These are phyloP conservation scores for Schizaphis graminum DNA, from an alignment of 2,888 invertebrate species.

Conservation along the genomic window DNA sequence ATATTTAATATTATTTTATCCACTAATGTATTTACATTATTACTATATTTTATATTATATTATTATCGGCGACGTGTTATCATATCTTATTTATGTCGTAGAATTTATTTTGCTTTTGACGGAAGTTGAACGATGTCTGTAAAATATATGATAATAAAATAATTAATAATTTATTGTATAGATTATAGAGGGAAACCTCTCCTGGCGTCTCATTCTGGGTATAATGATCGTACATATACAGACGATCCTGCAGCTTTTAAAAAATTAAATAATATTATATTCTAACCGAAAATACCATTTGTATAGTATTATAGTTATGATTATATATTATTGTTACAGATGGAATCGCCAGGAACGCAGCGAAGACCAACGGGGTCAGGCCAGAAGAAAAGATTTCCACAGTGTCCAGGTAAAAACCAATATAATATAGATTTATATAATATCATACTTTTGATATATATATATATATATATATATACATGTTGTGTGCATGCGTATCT, in stretches of 20 bases:
- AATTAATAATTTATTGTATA: not conserved
- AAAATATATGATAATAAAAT: not conserved
- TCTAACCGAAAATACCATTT: not conserved
- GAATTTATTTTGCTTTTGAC: not conserved
- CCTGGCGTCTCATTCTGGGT: not conserved
- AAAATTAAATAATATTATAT: not conserved
- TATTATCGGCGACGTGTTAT: not conserved
- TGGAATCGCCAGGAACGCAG: conserved; percentile 68
- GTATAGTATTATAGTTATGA: not conserved
- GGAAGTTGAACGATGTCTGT: not conserved
- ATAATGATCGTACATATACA: not conserved
- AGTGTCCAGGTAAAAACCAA: conserved; percentile 65
- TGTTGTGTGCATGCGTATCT: not conserved
- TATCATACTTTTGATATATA: not conserved
- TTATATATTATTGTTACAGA: conserved; percentile 67
- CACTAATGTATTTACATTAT: not conserved
- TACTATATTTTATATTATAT: not conserved
- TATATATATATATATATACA: not conserved
- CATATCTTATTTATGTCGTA: not conserved
- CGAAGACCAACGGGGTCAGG: conserved; percentile 65
- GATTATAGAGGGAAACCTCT: not conserved
- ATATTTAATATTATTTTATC: not conserved
- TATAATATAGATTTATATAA: not conserved
- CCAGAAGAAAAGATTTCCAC: conserved; percentile 67
- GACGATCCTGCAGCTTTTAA: not conserved